Evolutionary conservation across 2,797 vertebrate genomes (phyloP), one percentile per base, ranked within the genome.

Genomic region (Gymnodraco acuticeps): DNA sequence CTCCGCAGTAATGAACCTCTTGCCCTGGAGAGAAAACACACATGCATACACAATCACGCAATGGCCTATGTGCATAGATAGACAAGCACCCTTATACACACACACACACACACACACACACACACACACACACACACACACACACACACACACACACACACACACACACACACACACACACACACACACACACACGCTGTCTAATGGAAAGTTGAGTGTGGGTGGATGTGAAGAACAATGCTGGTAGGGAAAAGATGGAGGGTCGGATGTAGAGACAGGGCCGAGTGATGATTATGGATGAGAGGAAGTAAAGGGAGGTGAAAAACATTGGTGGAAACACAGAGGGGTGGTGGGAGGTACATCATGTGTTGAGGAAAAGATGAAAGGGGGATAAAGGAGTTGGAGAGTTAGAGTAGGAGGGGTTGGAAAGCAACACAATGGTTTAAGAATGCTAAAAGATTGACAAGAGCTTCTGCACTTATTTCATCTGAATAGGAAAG

Each of bases 401-500:
- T 33, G 62, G 63, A 67, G 70, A 55, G 54, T 75, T 69, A 38
- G 85, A 81, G 68, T 75, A 67, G 55, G 72, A 82, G 80, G 80
- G 87, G 80, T 68, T 56, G 64, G 55, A 52, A 64, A 51, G 66
- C 31, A 48, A 20, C 1, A 10, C 33, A 75, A 70, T 53, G 51
- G 67, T 52, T 54, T 42, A 66, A 77, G 54, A 64, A 70, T 62
- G 68, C 71, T 41, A 48, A 64, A 76, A 70, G 59, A 61, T 59
- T 43, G 58, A 73, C 5, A 4, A 74, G 64, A 70, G 64, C 55
- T 8, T 71, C 60, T 54, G 33, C 3, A 3, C 50, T 65, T 85
- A 79, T 80, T 90, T 82, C 67, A 19, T 78, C 81, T 48, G 79
- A 83, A 68, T 65, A 67, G 62, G 67, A 86, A 75, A 82, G 78